Conservation (phyloP, 2,888 invertebrate species). For the Polymixis lichenea region DNA sequence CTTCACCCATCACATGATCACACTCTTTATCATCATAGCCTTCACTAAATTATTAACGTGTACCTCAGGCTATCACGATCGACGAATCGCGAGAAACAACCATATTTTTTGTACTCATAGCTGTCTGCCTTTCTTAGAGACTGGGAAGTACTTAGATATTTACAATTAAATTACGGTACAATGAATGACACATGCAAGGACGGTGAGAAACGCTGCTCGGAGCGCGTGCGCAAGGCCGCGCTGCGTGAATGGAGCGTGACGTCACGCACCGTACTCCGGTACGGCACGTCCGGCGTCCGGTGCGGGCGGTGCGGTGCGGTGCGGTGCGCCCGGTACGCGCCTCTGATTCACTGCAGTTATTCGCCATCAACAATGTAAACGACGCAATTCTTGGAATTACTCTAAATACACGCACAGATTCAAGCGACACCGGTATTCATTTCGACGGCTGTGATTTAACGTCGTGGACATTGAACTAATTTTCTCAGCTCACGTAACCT, state of each 20-base stretch:
- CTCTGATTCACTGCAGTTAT: conserved; percentile 51
- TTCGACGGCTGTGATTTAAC: conserved; percentile 1
- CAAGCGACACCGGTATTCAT: conserved; percentile 5
- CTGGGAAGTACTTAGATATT: not conserved
- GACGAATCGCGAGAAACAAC: not conserved
- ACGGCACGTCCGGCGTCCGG: conserved; percentile 31
- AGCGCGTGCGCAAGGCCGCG: conserved; percentile 32
- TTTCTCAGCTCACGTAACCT: not conserved
- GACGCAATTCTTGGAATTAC: conserved; percentile 46
- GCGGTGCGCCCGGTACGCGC: not conserved
- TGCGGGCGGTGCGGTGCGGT: not conserved
- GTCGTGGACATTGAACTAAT: conserved; percentile 34
- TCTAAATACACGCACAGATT: conserved; percentile 20
- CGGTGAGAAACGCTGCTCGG: not conserved
- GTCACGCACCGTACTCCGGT: conserved; percentile 51
- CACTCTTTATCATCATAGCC: not conserved
- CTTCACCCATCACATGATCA: not conserved
- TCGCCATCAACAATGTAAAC: conserved; percentile 55
- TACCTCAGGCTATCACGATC: not conserved
- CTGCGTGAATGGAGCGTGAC: conserved; percentile 65
- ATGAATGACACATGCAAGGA: conserved; percentile 4
- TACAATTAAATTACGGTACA: conserved; percentile 1
- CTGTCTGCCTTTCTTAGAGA: not conserved
- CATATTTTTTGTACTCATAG: not conserved
- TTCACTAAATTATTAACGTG: not conserved